phyloP scores from a whole-genome alignment of 2,113 vertebrate species.

The Neofelis nebulosa region DNA sequence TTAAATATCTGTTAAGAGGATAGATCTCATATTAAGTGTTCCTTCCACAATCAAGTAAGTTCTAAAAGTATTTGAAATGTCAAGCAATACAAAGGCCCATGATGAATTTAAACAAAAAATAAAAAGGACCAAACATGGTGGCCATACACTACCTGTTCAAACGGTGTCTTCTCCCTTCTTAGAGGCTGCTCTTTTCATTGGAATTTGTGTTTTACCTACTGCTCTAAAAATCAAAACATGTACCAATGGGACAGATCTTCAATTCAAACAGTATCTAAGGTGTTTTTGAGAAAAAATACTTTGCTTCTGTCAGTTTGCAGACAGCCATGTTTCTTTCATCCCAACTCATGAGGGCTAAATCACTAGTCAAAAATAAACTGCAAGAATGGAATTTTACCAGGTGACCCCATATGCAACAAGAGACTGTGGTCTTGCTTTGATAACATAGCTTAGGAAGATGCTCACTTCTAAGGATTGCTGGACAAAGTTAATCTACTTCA shows the following conservation, averaged over 20 bases:
- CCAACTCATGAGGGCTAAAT: neutral
- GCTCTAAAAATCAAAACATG: slow-evolving; percentile 40
- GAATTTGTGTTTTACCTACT: neutral
- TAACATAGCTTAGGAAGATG: slow-evolving; percentile 37
- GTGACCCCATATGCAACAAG: neutral
- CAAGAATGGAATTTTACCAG: slow-evolving; percentile 29
- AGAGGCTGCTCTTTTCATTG: neutral
- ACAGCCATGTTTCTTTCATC: slow-evolving; percentile 20
- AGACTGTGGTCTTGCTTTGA: neutral
- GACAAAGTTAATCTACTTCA: neutral
- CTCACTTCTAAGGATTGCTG: neutral
- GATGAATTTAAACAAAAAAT: slow-evolving; percentile 39
- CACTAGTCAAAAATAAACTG: slow-evolving; percentile 20
- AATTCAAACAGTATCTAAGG: neutral
- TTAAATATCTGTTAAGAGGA: neutral
- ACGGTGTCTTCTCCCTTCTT: neutral
- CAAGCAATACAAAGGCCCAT: slow-evolving; percentile 7
- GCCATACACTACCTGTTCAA: neutral
- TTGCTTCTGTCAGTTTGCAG: neutral
- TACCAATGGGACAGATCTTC: slow-evolving; percentile 20
- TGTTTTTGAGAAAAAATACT: slow-evolving; percentile 14
- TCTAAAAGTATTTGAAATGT: neutral
- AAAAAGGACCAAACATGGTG: slow-evolving; percentile 21
- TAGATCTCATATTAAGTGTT: neutral
- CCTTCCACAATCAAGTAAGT: neutral